Evolutionary conservation across 1,140 invertebrate genomes (phyloP).

Genomic region (Calephelis virginiensis): DNA sequence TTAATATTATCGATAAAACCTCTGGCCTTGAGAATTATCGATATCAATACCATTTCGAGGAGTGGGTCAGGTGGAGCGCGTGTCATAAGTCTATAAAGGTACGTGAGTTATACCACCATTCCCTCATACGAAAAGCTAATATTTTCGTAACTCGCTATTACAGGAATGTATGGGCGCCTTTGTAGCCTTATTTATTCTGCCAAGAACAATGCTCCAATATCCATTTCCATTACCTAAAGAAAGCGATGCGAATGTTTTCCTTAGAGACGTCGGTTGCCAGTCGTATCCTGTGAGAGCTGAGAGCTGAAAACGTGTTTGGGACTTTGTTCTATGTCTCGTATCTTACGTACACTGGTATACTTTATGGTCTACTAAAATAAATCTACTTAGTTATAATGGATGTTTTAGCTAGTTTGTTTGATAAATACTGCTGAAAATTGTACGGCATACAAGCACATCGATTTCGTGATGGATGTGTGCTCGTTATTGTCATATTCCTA

Average conservation of each 20-base stretch:
- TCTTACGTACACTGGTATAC: no score
- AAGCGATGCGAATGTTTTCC: neutral
- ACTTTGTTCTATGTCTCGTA: no score
- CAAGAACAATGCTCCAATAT: constrained; percentile 7
- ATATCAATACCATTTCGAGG: neutral
- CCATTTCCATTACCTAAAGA: neutral
- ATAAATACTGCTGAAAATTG: no score
- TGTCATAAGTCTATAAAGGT: neutral
- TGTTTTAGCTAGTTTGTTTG: no score
- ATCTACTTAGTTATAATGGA: no score
- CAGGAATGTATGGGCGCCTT: constrained; percentile 2
- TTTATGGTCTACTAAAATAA: no score
- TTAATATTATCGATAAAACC: no score
- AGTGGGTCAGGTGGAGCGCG: neutral
- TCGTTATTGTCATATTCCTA: no score
- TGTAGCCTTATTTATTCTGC: neutral
- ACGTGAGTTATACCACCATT: neutral
- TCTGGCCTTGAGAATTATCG: neutral
- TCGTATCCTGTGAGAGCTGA: neutral
- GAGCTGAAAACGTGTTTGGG: neutral
- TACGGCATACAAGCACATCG: no score
- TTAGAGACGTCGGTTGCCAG: neutral
- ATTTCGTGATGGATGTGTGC: no score
- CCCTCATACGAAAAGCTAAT: constrained; percentile 5
- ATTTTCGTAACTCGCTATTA: neutral